Base-by-base conservation (phyloP, 23 tunicate genomes). In the Botrylloides violaceus region DNA sequence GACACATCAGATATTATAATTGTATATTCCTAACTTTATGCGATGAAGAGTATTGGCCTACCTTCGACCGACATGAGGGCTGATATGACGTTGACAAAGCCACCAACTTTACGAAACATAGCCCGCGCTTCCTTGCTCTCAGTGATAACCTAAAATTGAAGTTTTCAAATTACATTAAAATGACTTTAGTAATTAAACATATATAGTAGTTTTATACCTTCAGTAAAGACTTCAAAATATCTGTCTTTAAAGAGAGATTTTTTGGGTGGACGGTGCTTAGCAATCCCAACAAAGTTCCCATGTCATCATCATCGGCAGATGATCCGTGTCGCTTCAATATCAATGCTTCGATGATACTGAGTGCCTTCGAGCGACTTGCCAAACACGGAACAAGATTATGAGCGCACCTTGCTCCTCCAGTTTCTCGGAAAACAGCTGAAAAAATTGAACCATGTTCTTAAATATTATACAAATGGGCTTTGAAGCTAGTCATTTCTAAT, bases 391-490 rank as follows among this genome's bases (percentile, higher is more conserved):
- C 56, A 9, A 82, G 83, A 64, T 84, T 84, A 76, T 71, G 82
- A 1, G 83, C 92, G 50, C 92, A 84, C 50, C 83, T 36, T 3
- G 92, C 92, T 21, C 92, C 92, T 26, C 92, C 92, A 65, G 76
- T 78, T 32, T 84, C 92, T 0, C 92, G 83, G 58, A 84, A 84
- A 15, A 84, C 76, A 22, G 71, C 92, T 84, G 78, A 2, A 22
- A 63, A 29, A 3, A 9, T 4, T 19, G 29, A 12, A 63, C 4
- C 23, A 59, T 21, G 9, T 26, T 5, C 27, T 23, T 21, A 59
- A 59, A 7, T 7, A 26, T 47, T 12, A 47, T 12, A 12, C 12
- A 47, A 47, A 47, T 47, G 18, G 15, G 55, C 18, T 12, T 47
- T n/a, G n/a, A n/a, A n/a, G n/a, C n/a, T n/a, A n/a, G n/a, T n/a